Evolutionary conservation across 2,888 invertebrate genomes (phyloP), one percentile per base, ranked within the genome.

Genomic region (Tribolium freemani): DNA sequence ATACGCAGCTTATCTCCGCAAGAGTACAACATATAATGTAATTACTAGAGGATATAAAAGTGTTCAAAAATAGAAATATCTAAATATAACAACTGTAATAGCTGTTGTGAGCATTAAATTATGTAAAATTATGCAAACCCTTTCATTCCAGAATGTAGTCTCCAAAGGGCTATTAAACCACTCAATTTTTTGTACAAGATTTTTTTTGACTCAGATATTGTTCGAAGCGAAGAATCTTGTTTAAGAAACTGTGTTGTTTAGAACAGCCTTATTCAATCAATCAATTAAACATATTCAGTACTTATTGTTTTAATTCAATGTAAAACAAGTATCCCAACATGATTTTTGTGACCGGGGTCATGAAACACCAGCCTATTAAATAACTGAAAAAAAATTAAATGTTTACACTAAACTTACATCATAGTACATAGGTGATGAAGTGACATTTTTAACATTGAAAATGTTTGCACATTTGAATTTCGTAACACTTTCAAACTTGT

Each of bases 31-130:
- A 70, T 75, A 73, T 73, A 72, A 73, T 75, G 72, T 69, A 63
- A 67, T 45, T 69, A 67, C 56, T 74, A 74, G 74, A 46, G 60
- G 61, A 16, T 16, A 70, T 68, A 66, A 75, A 71, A 54, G 74
- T 74, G 75, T 76, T 73, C 73, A 68, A 53, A 72, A 75, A 68
- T 76, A 76, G 74, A 74, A 67, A 72, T 72, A 71, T 48, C 8
- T 63, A 70, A 72, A 69, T 71, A 69, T 71, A 74, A 70, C 79
- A 83, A 81, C 82, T 84, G 84, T 84, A 83, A 83, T 83, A 83
- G 85, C 85, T 85, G 84, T 83, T 85, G 86, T 86, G 85, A 86
- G 86, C 85, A 85, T 86, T 85, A 85, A 85, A 85, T 81, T 80
- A 82, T 80, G 78, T 78, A 81, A 79, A 78, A 60, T 26, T 64